These are phyloP conservation scores for Enteromius paludinosus DNA, from an alignment of 2,797 vertebrate species.

Conservation along the genomic window DNA sequence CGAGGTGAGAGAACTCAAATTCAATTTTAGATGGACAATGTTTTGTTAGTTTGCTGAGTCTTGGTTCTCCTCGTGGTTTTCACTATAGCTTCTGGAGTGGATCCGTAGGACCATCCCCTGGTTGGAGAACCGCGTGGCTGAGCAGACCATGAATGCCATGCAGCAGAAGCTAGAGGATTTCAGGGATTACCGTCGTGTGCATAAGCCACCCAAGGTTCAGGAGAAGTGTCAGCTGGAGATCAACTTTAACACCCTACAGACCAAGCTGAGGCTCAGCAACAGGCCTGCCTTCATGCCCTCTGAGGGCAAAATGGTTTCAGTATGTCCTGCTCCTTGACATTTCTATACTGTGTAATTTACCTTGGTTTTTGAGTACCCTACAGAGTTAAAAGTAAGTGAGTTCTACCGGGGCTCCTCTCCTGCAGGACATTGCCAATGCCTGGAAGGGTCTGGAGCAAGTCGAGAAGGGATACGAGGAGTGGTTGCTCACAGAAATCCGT, in stretches of 20 bases:
- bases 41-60: background rate
- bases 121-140: conserved; percentile 87
- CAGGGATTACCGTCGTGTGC: conserved; percentile 87
- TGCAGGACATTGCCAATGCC: conserved; percentile 88
- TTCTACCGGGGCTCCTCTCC: background rate
- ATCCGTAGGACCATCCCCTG: conserved; percentile 89
- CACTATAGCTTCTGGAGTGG: conserved; percentile 86
- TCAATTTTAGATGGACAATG: background rate
- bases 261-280: conserved; percentile 88
- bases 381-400: conserved; percentile 3
- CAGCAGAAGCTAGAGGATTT: conserved; percentile 92
- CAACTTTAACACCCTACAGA: conserved; percentile 85
- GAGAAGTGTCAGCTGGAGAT: conserved; percentile 86
- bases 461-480: conserved; percentile 91
- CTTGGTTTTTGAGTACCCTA: background rate
- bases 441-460: conserved; percentile 90
- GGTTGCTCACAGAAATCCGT: conserved; percentile 90
- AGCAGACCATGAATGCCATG: conserved; percentile 89
- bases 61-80: background rate
- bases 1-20: conserved; percentile 77
- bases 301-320: conserved; percentile 92
- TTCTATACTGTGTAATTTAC: background rate
- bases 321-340: conserved; percentile 65
- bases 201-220: conserved; percentile 88
- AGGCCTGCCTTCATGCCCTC: conserved; percentile 92